Evolutionary conservation across 2,888 invertebrate genomes (phyloP).

Genomic region (Alentia gelatinosa): DNA sequence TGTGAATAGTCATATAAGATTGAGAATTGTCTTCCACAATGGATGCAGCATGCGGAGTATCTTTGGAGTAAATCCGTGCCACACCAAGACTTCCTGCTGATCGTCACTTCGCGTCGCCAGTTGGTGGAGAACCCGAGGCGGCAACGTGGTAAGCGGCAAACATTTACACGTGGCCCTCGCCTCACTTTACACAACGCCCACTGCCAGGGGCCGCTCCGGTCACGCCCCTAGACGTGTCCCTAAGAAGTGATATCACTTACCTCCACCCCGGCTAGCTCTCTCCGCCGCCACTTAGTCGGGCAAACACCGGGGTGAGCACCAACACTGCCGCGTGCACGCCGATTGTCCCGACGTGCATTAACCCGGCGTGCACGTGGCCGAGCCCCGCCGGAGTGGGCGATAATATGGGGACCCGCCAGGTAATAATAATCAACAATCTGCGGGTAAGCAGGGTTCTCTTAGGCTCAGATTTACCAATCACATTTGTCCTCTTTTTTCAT

Average conservation of each 20-base stretch:
- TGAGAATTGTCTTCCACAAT: no score
- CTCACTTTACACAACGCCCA: background rate
- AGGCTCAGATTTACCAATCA: background rate
- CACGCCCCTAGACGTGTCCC: background rate
- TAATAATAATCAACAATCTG: conserved; percentile 15
- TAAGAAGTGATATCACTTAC: conserved; percentile 35
- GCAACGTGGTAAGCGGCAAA: background rate
- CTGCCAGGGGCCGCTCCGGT: background rate
- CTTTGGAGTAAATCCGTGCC: no score
- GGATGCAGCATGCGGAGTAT: no score
- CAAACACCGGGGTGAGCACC: background rate
- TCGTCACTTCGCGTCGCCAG: no score
- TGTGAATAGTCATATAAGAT: no score
- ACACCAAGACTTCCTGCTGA: no score
- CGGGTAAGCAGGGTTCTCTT: background rate
- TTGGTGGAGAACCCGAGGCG: conserved; percentile 17
- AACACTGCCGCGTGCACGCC: background rate
- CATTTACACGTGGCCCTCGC: background rate
- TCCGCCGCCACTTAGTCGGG: background rate
- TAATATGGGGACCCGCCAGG: background rate
- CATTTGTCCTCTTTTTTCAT: background rate
- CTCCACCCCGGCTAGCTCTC: background rate
- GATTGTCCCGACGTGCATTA: background rate
- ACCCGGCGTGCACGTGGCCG: background rate
- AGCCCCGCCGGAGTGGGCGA: background rate